Evolutionary conservation across 2,888 invertebrate genomes (phyloP).

Genomic region (Nemotelus pantherinus): DNA sequence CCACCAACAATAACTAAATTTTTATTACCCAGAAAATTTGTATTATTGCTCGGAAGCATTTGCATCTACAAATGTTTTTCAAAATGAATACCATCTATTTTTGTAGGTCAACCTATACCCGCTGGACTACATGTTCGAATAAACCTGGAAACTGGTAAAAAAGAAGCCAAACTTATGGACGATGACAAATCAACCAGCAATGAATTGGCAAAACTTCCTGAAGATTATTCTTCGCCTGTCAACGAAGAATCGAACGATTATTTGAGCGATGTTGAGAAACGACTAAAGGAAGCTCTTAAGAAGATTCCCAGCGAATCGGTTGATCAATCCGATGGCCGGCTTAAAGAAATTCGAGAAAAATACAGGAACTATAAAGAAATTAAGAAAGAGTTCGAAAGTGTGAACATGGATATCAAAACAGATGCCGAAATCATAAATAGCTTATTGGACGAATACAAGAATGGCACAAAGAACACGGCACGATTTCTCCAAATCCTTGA

Average conservation of each 20-base stretch:
- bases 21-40: no score
- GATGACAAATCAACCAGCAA: slow-evolving; percentile 55
- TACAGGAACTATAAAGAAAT: slow-evolving; percentile 72
- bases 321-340: slow-evolving; percentile 56
- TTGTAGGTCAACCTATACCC: slow-evolving; percentile 75
- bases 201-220: slow-evolving; percentile 23
- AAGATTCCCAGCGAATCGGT: slow-evolving; percentile 63
- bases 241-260: slow-evolving; percentile 54
- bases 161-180: slow-evolving; percentile 78
- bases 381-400: slow-evolving; percentile 71
- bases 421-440: slow-evolving; percentile 73
- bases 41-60: no score
- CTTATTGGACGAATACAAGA: slow-evolving; percentile 65
- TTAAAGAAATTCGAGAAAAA: slow-evolving; percentile 62
- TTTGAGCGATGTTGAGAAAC: slow-evolving; percentile 53
- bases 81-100: background rate
- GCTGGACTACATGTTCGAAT: slow-evolving; percentile 78
- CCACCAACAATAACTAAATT: no score
- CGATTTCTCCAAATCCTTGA: slow-evolving; percentile 63
- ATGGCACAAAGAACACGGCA: slow-evolving; percentile 57
- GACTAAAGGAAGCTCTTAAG: slow-evolving; percentile 62
- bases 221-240: slow-evolving; percentile 43
- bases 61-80: no score
- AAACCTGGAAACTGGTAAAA: slow-evolving; percentile 78
- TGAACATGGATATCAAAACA: slow-evolving; percentile 73